These are phyloP conservation scores for Perizoma affinitatum DNA, from an alignment of 2,888 invertebrate species.

Conservation along the genomic window DNA sequence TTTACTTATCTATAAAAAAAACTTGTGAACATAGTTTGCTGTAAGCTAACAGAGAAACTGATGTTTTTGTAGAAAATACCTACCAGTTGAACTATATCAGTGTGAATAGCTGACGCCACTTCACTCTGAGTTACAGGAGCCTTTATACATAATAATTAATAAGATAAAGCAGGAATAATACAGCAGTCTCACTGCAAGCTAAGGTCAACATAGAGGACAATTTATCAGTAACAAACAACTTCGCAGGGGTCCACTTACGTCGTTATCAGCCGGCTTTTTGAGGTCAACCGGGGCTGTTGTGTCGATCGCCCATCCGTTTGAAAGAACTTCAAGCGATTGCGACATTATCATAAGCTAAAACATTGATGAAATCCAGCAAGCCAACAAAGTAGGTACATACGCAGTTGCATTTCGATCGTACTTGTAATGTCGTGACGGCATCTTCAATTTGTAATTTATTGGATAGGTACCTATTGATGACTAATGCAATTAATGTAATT, in stretches of 20 bases:
- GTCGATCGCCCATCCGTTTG: constrained; percentile 79
- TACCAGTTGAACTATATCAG: constrained; percentile 5
- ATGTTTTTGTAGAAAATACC: background rate
- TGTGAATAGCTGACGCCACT: constrained; percentile 29
- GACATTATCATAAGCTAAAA: constrained; percentile 54
- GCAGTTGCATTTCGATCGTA: constrained; percentile 40
- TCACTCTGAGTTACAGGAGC: constrained; percentile 32
- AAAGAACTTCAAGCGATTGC: constrained; percentile 58
- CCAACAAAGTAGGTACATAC: constrained; percentile 26
- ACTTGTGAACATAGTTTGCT: background rate
- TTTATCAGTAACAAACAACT: constrained; percentile 73
- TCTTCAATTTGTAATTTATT: constrained; percentile 4
- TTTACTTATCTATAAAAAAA: background rate
- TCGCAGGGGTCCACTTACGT: constrained; percentile 79
- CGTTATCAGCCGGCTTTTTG: constrained; percentile 66
- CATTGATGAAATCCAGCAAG: constrained; percentile 18
- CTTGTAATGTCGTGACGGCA: constrained; percentile 37
- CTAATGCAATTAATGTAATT: too few relatives aligned
- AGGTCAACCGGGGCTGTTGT: constrained; percentile 75
- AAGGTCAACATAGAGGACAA: constrained; percentile 60
- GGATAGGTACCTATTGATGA: too few relatives aligned
- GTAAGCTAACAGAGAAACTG: background rate
- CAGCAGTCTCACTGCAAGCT: constrained; percentile 36
- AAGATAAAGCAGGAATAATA: constrained; percentile 45
- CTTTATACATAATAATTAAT: constrained; percentile 5